phyloP scores from a whole-genome alignment of 2,888 invertebrate species.

The Cheilosia scutellata region DNA sequence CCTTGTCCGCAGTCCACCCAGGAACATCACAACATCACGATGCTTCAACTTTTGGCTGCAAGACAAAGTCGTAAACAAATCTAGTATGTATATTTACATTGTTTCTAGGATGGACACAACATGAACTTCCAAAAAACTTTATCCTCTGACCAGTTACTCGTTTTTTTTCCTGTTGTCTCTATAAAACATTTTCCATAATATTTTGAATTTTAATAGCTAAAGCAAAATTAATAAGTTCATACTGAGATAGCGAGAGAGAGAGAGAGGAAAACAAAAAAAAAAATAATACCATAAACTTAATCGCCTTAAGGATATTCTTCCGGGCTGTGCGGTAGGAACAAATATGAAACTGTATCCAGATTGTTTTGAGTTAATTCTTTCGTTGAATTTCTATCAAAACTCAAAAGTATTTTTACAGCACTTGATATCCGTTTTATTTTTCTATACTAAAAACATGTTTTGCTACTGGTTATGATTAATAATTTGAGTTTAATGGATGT shows the following conservation, averaged over 20 bases:
- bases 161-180: slow-evolving; percentile 2
- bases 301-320: slow-evolving; percentile 37
- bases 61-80: slow-evolving; percentile 11
- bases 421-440: no score
- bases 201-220: slow-evolving; percentile 50
- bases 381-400: no score
- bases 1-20: slow-evolving; percentile 1
- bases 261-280: background rate
- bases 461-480: slow-evolving; percentile 47
- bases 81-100: slow-evolving; percentile 23
- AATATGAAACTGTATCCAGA: slow-evolving; percentile 10
- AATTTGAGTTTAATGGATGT: slow-evolving; percentile 53
- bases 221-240: slow-evolving; percentile 53
- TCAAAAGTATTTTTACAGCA: no score
- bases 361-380: background rate
- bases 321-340: slow-evolving; percentile 4
- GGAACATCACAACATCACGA: slow-evolving; percentile 17
- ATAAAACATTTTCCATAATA: slow-evolving; percentile 3
- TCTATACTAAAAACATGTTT: background rate
- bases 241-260: background rate
- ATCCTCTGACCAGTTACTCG: slow-evolving; percentile 14
- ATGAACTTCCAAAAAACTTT: slow-evolving; percentile 35
- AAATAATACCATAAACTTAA: slow-evolving; percentile 49
- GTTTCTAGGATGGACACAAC: slow-evolving; percentile 22
- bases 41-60: slow-evolving; percentile 21